Evolutionary conservation across 2,113 vertebrate genomes (phyloP).

Genomic region (Podiceps cristatus): DNA sequence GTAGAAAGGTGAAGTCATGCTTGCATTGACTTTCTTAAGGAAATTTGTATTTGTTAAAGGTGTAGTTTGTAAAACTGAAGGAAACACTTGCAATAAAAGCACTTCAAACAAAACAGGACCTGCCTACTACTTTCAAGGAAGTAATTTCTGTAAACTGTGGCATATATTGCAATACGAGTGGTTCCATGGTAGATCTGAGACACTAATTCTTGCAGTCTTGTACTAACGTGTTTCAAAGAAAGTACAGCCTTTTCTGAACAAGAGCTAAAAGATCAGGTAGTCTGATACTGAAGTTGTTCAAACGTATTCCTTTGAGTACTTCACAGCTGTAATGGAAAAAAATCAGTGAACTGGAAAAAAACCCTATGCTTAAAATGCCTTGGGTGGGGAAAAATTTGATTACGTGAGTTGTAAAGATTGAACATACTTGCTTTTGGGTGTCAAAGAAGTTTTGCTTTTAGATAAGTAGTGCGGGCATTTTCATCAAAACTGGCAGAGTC

Average conservation of each 20-base stretch:
- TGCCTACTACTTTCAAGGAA: constrained; percentile 53
- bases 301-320: background rate
- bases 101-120: background rate
- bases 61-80: background rate
- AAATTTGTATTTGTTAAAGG: background rate
- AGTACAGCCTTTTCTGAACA: background rate
- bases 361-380: background rate
- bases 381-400: background rate
- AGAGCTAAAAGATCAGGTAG: background rate
- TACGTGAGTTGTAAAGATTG: background rate
- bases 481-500: background rate
- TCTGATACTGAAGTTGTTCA: background rate
- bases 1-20: background rate
- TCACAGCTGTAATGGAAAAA: background rate
- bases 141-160: constrained; percentile 19
- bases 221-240: background rate
- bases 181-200: background rate
- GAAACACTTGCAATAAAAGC: constrained; percentile 8
- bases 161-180: constrained; percentile 13
- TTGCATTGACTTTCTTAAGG: background rate
- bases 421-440: background rate
- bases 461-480: background rate
- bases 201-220: background rate
- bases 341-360: background rate
- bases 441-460: background rate